A percentile compares a stretch with the other conserved stretches of the same genome.
Conservation (phyloP, 2,113 vertebrate species). For the Indicator maculatus region DNA sequence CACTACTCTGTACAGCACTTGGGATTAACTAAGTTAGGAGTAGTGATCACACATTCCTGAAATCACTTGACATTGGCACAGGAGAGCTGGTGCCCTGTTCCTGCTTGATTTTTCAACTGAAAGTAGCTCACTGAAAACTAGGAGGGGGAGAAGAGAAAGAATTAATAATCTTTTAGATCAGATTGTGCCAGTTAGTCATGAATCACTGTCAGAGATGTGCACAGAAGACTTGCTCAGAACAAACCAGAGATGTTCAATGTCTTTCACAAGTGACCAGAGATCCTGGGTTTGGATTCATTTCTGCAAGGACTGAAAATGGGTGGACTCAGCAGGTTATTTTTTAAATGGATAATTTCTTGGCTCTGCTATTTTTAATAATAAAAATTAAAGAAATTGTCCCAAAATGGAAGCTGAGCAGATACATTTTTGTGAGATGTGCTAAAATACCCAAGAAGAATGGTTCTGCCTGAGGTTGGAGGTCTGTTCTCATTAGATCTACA, state of each 20-base stretch:
- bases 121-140: background rate
- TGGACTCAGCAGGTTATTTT: background rate
- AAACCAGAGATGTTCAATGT: background rate
- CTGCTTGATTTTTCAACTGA: background rate
- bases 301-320: background rate
- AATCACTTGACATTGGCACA: background rate
- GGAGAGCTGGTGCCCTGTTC: background rate
- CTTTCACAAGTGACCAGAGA: slow-evolving; percentile 17
- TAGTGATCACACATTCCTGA: background rate
- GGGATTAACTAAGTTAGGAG: background rate
- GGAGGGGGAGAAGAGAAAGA: background rate
- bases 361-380: background rate
- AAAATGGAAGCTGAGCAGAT: background rate
- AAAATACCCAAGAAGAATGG: background rate
- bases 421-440: background rate
- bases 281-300: background rate
- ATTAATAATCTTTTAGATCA: slow-evolving; percentile 35
- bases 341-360: background rate
- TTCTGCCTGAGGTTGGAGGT: background rate
- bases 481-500: background rate
- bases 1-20: background rate
- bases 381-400: background rate
- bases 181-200: slow-evolving; percentile 28
- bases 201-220: slow-evolving; percentile 21
- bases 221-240: background rate